Base-by-base conservation (phyloP, 2,888 invertebrate genomes). In the Tiphia femorata region DNA sequence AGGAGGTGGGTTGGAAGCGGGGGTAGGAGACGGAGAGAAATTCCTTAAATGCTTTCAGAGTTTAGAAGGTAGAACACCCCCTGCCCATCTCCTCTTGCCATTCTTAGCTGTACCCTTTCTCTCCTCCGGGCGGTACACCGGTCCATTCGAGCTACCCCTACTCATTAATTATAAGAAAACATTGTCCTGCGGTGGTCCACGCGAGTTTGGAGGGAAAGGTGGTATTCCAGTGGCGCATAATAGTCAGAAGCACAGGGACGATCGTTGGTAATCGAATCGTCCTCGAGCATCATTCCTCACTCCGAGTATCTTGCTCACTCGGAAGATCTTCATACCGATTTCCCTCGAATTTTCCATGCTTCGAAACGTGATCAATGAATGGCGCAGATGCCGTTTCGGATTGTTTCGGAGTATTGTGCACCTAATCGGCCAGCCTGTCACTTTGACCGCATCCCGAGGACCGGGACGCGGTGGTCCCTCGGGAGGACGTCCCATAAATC, bases 371-470 rank as follows among this genome's bases (percentile, higher is more conserved):
- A 82, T 81, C 82, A 80, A 81, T 79, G 81, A 79, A 78, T 75
- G 78, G 72, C 77, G 78, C 79, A 83, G 82, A 81, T 82, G 82
- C 76, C 76, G 76, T 70, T 77, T 75, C 69, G 72, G 73, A 77
- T 75, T 73, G 68, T 69, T 70, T 64, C 73, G 64, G 76, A 80
- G 79, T 80, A 82, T 82, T 80, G 82, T 79, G 77, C 79, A 79
- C 77, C 79, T 83, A 83, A 83, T 83, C 82, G 80, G 70, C 79
- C 79, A 76, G 77, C 79, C 82, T 81, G 82, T 82, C 82, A 80
- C 78, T 82, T 76, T 81, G 82, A 83, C 83, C 82, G 73, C 79
- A 78, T 59, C 65, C 60, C 53, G 50, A 53, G 64, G 68, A 68
- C 65, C 58, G 60, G 5, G 37, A 58, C 33, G 16, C 44, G 41